A percentile compares a stretch with the other conserved stretches of the same genome.
These are phyloP conservation scores for Hemiprocne comata DNA, from an alignment of 2,113 vertebrate species.

Conservation along the genomic window DNA sequence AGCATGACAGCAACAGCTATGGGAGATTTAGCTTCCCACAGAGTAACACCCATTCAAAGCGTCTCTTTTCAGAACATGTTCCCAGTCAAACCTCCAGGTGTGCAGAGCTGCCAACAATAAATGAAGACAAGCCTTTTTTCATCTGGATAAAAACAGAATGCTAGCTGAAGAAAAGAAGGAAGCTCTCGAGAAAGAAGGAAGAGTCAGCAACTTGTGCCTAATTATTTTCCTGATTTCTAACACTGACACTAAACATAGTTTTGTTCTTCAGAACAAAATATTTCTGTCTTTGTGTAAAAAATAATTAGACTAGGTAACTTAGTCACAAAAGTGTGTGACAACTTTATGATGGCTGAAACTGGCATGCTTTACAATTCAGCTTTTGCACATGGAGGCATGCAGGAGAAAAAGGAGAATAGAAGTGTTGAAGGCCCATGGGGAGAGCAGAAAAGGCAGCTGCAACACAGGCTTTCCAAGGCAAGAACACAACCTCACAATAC, in stretches of 20 bases:
- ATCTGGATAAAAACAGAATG: neutral
- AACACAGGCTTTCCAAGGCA: neutral
- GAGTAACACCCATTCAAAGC: neutral
- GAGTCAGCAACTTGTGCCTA: neutral
- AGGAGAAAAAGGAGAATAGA: neutral
- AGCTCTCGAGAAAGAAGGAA: neutral
- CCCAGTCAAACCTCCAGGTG: neutral
- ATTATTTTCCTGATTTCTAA: neutral
- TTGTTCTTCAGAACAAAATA: neutral
- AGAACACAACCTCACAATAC: neutral
- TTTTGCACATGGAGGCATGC: neutral
- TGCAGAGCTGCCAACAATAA: neutral
- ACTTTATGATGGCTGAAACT: neutral
- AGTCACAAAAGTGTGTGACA: neutral
- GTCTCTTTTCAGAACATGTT: neutral
- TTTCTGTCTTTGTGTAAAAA: neutral
- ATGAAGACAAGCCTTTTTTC: neutral
- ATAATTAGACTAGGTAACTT: neutral
- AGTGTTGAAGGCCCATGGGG: neutral
- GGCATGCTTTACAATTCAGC: neutral
- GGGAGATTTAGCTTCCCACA: neutral
- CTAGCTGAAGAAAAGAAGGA: neutral
- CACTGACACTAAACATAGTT: neutral
- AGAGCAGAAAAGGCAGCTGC: neutral
- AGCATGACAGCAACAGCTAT: neutral